A percentile compares a stretch with the other conserved stretches of the same genome.
Conservation (phyloP, 2,113 vertebrate genomes). For the Nycticryphes semicollaris region DNA sequence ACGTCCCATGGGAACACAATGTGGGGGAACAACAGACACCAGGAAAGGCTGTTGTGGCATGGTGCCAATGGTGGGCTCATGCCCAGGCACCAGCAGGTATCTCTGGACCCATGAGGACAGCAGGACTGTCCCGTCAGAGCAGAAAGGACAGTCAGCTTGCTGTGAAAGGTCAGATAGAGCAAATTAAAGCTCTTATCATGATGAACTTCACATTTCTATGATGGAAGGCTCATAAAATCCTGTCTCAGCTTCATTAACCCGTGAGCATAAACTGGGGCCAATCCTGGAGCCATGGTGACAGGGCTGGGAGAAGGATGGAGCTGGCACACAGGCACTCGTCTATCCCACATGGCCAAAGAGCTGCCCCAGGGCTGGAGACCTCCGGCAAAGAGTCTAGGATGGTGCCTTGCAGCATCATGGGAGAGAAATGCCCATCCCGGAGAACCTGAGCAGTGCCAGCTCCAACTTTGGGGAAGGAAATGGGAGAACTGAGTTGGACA, state of each 20-base stretch:
- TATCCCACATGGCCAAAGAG: neutral
- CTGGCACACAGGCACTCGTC: fast-evolving
- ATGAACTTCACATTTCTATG: conserved; percentile 19
- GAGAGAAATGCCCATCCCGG: neutral
- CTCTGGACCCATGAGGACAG: fast-evolving
- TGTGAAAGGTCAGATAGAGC: neutral
- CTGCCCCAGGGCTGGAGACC: neutral
- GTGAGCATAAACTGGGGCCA: neutral
- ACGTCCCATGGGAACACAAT: too few species aligned
- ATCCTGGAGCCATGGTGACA: neutral
- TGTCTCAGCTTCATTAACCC: neutral
- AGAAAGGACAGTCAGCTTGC: neutral
- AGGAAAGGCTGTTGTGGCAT: neutral
- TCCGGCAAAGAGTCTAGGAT: fast-evolving
- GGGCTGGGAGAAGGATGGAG: neutral
- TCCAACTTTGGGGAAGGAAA: neutral
- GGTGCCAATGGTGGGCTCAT: fast-evolving
- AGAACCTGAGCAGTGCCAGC: neutral
- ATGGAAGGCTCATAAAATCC: neutral
- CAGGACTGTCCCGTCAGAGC: neutral
- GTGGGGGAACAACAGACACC: neutral
- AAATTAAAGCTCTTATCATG: neutral
- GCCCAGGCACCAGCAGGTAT: neutral
- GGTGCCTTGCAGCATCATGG: neutral
- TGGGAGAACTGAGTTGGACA: neutral